These are phyloP conservation scores for Sinelater perroti DNA, from an alignment of 2,888 invertebrate genomes.

Conservation along the genomic window DNA sequence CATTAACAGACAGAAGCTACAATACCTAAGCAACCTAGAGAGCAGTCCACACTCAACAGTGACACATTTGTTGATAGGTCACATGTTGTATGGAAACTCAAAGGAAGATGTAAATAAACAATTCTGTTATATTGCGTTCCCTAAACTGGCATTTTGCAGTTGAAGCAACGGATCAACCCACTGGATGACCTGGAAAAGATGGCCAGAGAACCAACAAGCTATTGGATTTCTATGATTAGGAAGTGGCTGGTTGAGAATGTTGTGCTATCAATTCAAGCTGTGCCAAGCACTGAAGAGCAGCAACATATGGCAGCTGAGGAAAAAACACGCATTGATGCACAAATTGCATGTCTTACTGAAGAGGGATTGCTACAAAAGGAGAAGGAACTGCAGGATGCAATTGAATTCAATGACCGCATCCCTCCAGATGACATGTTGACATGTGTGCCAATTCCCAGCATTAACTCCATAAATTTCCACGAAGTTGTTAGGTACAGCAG, in stretches of 20 bases:
- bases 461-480: slow-evolving; percentile 76
- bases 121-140: neutral
- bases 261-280: slow-evolving; percentile 70
- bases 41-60: slow-evolving; percentile 79
- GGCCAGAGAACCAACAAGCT: slow-evolving; percentile 68
- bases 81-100: slow-evolving; percentile 81
- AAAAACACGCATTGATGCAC: slow-evolving; percentile 73
- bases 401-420: slow-evolving; percentile 78
- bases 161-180: slow-evolving; percentile 74
- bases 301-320: slow-evolving; percentile 76
- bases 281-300: slow-evolving; percentile 72
- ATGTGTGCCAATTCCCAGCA: slow-evolving; percentile 78
- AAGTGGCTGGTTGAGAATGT: slow-evolving; percentile 73
- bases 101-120: slow-evolving; percentile 73
- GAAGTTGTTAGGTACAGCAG: slow-evolving; percentile 61
- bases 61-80: slow-evolving; percentile 81
- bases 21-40: slow-evolving; percentile 76
- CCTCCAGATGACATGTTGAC: slow-evolving; percentile 77
- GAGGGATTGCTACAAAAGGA: slow-evolving; percentile 74
- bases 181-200: slow-evolving; percentile 70
- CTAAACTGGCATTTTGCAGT: slow-evolving; percentile 58
- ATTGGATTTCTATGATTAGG: slow-evolving; percentile 76
- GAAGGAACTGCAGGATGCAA: slow-evolving; percentile 71
- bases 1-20: slow-evolving; percentile 74
- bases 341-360: slow-evolving; percentile 71